Conservation (phyloP, 2,113 vertebrate species). For the Stigmatopora nigra region DNA sequence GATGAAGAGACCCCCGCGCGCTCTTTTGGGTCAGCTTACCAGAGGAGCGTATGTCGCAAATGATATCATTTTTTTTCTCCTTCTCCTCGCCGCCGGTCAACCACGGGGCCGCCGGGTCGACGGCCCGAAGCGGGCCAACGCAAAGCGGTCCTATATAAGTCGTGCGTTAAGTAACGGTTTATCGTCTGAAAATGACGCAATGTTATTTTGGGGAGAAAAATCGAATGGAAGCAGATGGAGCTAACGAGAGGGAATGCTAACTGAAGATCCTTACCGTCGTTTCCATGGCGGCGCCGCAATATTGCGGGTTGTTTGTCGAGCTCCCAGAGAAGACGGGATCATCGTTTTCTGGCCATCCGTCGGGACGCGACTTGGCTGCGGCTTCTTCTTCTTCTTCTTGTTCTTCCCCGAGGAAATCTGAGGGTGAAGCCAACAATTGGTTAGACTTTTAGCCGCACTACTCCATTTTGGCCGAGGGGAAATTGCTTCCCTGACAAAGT, state of each 20-base stretch:
- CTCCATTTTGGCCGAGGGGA: not conserved
- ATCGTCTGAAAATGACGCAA: too few species aligned
- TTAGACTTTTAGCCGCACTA: not conserved
- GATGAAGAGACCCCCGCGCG: conserved; percentile 61
- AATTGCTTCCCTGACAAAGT: not conserved
- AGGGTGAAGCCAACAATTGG: not conserved
- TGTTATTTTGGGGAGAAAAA: too few species aligned
- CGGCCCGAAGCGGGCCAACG: conserved; percentile 24
- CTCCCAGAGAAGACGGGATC: conserved; percentile 40
- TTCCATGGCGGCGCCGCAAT: conserved; percentile 32
- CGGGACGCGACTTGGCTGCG: not conserved
- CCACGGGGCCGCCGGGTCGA: conserved; percentile 26
- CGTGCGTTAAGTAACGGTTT: too few species aligned
- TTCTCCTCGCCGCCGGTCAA: not conserved
- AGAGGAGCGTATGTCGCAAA: conserved; percentile 35
- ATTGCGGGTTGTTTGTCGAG: conserved; percentile 47
- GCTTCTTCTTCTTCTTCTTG: not conserved
- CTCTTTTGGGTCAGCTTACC: conserved; percentile 63
- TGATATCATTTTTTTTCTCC: conserved; percentile 50
- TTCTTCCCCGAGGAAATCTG: conserved; percentile 1
- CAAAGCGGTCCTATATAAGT: too few species aligned
- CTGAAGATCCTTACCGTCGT: not conserved
- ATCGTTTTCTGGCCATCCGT: not conserved
- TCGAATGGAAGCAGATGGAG: not conserved
- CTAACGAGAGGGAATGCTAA: not conserved